Base-by-base conservation (phyloP, 2,888 invertebrate genomes). In the Ennomos quercinarius region DNA sequence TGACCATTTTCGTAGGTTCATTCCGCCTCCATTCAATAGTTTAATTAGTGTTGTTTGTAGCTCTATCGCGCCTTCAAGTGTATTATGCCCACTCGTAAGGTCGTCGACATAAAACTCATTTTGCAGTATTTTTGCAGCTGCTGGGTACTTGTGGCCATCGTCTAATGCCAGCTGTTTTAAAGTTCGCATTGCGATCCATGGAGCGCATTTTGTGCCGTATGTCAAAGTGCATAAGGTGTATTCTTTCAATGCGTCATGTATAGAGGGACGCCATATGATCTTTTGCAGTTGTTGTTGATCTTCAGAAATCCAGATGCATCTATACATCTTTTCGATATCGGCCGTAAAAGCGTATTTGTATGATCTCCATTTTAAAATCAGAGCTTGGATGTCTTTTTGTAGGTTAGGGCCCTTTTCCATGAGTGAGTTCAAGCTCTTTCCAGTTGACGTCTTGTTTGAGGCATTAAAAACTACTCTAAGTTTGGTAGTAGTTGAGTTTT, bases 271-370 rank as follows among this genome's bases (percentile, higher is more conserved):
- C 40, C 40, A 40, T 40, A 40, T 6, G n/a, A 40, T 40, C 10
- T 11, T 10, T n/a, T 40, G 40, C 9, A 40, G 40, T 8, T 40
- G 10, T 40, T 40, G 40, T 10, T 40, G 10, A 10, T 10, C 10
- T 11, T 40, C 40, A 10, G 10, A 8, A 10, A 40, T 11, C 9
- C 9, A n/a, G 2, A 40, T 40, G 6, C n/a, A n/a, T 40, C 40
- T 10, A n/a, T 11, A 40, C 40, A 40, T 40, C 40, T 40, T 40
- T 11, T 40, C 40, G 11, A 40, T 40, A n/a, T 40, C 40, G 40
- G 40, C 40, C 8, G 40, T 40, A n/a, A n/a, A 11, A 1, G 11
- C 40, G n/a, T 11, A 40, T 8, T 5, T 10, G n/a, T 40, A 40
- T 10, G 9, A n/a, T 8, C 40, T 10, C 40, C 40, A 40, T n/a